Evolutionary conservation across 1,140 invertebrate species (phyloP).

Genomic region (Trinorchestia longiramus): DNA sequence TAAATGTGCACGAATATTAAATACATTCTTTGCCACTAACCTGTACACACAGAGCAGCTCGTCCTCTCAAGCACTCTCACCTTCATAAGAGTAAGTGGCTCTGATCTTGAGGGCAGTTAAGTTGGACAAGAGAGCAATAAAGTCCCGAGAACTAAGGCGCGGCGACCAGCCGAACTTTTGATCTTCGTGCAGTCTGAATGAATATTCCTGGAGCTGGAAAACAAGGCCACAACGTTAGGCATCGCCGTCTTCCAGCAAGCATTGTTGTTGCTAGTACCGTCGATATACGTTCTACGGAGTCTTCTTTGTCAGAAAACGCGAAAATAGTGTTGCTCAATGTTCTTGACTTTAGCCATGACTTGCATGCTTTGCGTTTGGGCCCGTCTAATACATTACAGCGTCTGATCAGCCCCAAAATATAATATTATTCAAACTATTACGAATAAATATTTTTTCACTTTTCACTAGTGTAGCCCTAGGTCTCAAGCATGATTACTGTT

Average conservation of each 20-base stretch:
- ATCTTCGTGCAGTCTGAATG: slow-evolving; percentile 90
- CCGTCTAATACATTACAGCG: too few species aligned
- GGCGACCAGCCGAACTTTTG: slow-evolving; percentile 93
- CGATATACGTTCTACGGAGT: too few species aligned
- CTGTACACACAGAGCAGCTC: background rate
- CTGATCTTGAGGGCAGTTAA: slow-evolving; percentile 94
- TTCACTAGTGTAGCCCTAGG: too few species aligned
- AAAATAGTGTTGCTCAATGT: too few species aligned
- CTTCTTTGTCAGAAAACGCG: background rate
- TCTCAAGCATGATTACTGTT: too few species aligned
- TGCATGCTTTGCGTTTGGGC: too few species aligned
- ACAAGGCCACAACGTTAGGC: slow-evolving; percentile 38
- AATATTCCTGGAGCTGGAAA: slow-evolving; percentile 79
- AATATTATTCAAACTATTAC: too few species aligned
- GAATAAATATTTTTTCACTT: too few species aligned
- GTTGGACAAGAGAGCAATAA: slow-evolving; percentile 92
- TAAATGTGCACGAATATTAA: background rate
- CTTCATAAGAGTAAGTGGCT: slow-evolving; percentile 85
- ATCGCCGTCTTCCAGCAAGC: background rate
- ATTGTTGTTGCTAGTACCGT: too few species aligned
- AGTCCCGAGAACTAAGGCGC: slow-evolving; percentile 83
- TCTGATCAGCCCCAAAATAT: too few species aligned
- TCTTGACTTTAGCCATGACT: too few species aligned
- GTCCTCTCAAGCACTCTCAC: slow-evolving; percentile 68
- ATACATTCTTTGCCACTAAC: background rate